Base-by-base conservation (phyloP, 2,113 vertebrate species). In the Microtus pennsylvanicus region DNA sequence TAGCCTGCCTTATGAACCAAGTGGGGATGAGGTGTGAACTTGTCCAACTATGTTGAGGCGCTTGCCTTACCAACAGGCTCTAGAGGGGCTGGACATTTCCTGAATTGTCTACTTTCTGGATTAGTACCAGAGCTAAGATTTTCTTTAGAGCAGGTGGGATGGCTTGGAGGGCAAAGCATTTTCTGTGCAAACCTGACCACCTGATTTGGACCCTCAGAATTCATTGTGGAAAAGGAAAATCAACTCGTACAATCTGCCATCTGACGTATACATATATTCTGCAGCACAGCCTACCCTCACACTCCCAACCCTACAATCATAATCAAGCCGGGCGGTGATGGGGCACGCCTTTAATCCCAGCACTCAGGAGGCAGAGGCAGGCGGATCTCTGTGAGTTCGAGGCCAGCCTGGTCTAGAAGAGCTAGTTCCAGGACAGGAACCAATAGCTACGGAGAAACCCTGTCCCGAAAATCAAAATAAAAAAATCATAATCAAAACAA, bases 51-150 rank as follows among this genome's bases (percentile, higher is more conserved):
- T 45, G 38, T 65, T 86, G 8, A 61, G 9, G 11, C 33, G 35
- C 76, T 87, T 88, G 42, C 82, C 69, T 94, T 89, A 85, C 42
- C 47, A 81, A 77, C 24, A 90, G 52, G 21, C 35, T 81, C 90
- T 85, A 42, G 6, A 55, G 35, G 47, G 75, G 28, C 0, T 55
- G 42, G 58, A 81, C 87, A 94, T 14, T 95, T 94, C 67, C 47
- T 81, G 42, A 86, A 87, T 47, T 77, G n/a, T 80, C 67, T 78
- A 26, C 72, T 94, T 96, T 90, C 81, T 86, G 52, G 69, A 77
- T 82, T 74, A 47, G 22, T 83, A 87, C 14, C n/a, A 47, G 52
- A 78, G 70, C 80, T 81, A 92, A 86, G n/a, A 74, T 83, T 93
- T 92, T 76, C 45, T 81, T 96, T n/a, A 95, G 42, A 42, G 38